These are phyloP conservation scores for Rattus rattus DNA, from an alignment of 2,113 vertebrate species.

Conservation along the genomic window DNA sequence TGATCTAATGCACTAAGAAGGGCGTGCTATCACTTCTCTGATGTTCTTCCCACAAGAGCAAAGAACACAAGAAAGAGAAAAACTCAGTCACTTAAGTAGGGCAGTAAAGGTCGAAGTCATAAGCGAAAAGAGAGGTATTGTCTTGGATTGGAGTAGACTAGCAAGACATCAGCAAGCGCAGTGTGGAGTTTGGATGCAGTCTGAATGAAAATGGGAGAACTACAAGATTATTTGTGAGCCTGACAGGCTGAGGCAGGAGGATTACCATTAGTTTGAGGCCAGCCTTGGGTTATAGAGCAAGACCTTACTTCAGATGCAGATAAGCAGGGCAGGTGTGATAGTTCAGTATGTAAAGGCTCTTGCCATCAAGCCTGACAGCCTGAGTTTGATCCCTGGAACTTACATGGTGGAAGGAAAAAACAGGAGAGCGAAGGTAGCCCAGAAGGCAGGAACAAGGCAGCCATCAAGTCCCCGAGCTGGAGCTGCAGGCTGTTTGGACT, in stretches of 20 bases:
- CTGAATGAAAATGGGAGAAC: not conserved
- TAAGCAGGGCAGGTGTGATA: not conserved
- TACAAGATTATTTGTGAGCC: not conserved
- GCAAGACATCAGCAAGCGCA: not conserved
- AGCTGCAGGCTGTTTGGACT: not conserved
- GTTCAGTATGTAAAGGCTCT: not conserved
- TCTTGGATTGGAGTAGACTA: not conserved
- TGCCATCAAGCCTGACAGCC: not conserved
- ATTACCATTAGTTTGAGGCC: not conserved
- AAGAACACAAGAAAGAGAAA: not conserved
- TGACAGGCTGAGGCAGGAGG: not conserved
- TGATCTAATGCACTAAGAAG: not conserved
- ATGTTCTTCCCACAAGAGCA: slow-evolving; percentile 25
- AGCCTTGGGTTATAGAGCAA: not conserved
- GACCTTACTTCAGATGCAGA: not conserved
- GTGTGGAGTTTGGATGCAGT: not conserved
- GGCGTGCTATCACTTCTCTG: not conserved
- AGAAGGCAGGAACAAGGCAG: not conserved
- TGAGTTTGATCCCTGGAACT: not conserved
- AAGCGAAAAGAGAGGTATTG: not conserved
- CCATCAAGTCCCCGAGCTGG: not conserved
- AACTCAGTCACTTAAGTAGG: not conserved
- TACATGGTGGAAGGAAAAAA: not conserved
- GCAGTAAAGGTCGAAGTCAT: not conserved
- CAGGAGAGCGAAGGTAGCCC: not conserved